Conservation (phyloP, 2,888 invertebrate genomes). For the Tricholauxania praeusta region DNA sequence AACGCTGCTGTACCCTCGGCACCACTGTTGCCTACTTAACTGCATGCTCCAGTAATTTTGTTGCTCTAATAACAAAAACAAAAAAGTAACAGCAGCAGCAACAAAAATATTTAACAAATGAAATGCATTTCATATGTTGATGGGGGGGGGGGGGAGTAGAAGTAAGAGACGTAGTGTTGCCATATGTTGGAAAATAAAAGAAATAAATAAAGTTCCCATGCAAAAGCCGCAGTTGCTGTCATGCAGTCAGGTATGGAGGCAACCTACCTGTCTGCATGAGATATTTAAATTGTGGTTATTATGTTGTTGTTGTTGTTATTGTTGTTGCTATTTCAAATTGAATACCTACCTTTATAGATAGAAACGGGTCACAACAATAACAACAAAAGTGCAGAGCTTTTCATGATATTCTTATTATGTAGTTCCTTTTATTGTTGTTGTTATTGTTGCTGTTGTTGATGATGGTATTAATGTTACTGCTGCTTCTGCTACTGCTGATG, state of each 20-base stretch:
- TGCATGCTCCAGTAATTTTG: constrained; percentile 52
- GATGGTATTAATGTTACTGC: background rate
- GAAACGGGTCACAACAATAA: constrained; percentile 19
- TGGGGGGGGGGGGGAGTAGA: constrained; percentile 1
- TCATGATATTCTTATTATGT: constrained; percentile 35
- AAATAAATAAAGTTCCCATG: constrained; percentile 7
- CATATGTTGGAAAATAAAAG: constrained; percentile 13
- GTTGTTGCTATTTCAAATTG: constrained; percentile 4
- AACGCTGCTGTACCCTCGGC: constrained; percentile 42
- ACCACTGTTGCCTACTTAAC: constrained; percentile 41
- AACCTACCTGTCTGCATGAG: constrained; percentile 23
- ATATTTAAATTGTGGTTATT: constrained; percentile 19
- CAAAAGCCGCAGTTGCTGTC: background rate
- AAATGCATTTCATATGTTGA: constrained; percentile 13
- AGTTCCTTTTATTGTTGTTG: constrained; percentile 18
- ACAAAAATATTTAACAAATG: constrained; percentile 9
- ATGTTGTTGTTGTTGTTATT: constrained; percentile 12
- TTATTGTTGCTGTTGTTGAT: constrained; percentile 22
- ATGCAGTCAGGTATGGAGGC: background rate
- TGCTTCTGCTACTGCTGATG: background rate
- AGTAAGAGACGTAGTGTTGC: constrained; percentile 21
- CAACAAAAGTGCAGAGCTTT: constrained; percentile 10
- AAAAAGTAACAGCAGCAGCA: constrained; percentile 41
- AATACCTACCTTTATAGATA: constrained; percentile 15
- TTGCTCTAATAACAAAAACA: constrained; percentile 49